Base-by-base conservation (phyloP, 2,113 vertebrate species). In the Xerus inauris region DNA sequence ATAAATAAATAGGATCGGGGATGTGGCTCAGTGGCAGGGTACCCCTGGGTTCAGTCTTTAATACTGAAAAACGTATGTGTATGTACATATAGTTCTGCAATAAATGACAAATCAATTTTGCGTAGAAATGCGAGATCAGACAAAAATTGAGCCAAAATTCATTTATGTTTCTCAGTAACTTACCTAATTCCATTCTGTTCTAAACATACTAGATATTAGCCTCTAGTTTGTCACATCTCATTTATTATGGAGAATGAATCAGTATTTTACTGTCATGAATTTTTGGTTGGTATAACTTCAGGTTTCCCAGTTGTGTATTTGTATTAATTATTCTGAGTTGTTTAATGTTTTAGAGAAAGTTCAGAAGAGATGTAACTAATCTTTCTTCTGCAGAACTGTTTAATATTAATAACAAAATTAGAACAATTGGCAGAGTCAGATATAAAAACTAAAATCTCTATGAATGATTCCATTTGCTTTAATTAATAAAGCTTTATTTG, bases 131-230 rank as follows among this genome's bases (percentile, higher is more conserved):
- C 81, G 84, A 42, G 87, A 80, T 86, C 47, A 57, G 26, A 67
- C 40, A 93, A 97, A 73, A 38, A 92, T 11, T 90, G 75, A 89
- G 72, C 72, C 47, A 90, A 95, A 97, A 93, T 71, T 42, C 80
- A 54, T 38, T 77, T 32, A 30, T 75, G 85, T 97, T 97, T 97
- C 95, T 98, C 95, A 98, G 92, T 92, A 98, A 93, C 71, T 28
- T 32, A 67, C 84, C 97, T 97, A 80, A 9, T 79, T 98, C 85
- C 38, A 57, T 96, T 88, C 35, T 69, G 95, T 83, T 87, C 19
- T 45, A 14, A 79, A 83, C 73, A 45, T 35, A 26, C 12, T 38
- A n/a, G 14, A n/a, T 86, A 40, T 87, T 38, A 79, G 40, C 16
- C 4, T 64, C 24, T 8, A 35, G 1, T n/a, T 17, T 82, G n/a